Evolutionary conservation across 2,888 invertebrate species (phyloP).

Genomic region (Philaethria dido): DNA sequence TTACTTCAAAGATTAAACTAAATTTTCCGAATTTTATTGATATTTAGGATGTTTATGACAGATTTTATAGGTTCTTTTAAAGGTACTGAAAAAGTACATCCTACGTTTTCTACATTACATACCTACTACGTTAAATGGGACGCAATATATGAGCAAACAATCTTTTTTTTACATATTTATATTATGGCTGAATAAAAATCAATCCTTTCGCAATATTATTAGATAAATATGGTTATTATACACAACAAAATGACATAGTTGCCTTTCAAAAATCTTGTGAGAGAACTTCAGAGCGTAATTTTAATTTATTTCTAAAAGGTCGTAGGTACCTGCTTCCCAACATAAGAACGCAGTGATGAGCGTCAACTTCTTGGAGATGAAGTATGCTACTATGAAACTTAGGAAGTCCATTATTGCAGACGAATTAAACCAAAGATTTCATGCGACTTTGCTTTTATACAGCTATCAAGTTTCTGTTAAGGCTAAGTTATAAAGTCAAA

Average conservation of each 20-base stretch:
- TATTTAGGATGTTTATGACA: not conserved
- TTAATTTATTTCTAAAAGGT: too few species aligned
- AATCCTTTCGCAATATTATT: too few species aligned
- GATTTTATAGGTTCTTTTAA: not conserved
- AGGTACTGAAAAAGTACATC: too few species aligned
- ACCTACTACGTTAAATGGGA: too few species aligned
- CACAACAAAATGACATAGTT: too few species aligned
- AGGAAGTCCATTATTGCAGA: slow-evolving; percentile 53
- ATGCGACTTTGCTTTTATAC: not conserved
- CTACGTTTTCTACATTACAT: too few species aligned
- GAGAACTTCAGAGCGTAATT: too few species aligned
- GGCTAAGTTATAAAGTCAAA: not conserved
- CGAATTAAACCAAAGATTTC: not conserved
- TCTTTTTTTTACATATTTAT: too few species aligned
- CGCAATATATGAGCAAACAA: too few species aligned
- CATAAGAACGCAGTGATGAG: slow-evolving; percentile 64
- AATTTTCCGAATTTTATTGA: not conserved
- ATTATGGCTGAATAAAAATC: too few species aligned
- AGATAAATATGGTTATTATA: too few species aligned
- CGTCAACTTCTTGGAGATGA: slow-evolving; percentile 58
- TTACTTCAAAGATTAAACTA: not conserved
- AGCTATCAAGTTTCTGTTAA: slow-evolving; percentile 3
- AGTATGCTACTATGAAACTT: slow-evolving; percentile 57
- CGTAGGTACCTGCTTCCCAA: slow-evolving; percentile 60
- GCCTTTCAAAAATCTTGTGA: too few species aligned